These are phyloP conservation scores for Crocuta crocuta DNA, from an alignment of 2,113 vertebrate genomes.

Conservation along the genomic window DNA sequence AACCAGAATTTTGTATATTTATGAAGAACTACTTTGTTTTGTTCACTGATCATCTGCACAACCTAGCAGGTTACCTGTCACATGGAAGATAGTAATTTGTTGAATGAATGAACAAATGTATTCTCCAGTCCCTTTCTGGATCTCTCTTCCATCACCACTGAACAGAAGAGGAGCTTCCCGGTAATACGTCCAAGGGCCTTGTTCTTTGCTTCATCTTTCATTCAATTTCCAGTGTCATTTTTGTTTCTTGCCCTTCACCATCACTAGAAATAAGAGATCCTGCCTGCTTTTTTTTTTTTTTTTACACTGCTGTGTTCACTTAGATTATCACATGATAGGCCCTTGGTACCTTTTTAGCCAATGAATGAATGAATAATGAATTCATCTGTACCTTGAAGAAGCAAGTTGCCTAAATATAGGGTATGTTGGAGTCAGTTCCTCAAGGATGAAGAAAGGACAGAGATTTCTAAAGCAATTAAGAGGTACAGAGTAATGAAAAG, in stretches of 20 bases:
- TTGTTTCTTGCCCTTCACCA: conserved; percentile 4
- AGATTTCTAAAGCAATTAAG: conserved; percentile 25
- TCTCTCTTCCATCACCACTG: background rate
- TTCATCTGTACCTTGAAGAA: conserved; percentile 25
- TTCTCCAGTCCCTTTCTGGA: background rate
- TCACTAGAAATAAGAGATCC: conserved; percentile 20
- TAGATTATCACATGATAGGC: background rate
- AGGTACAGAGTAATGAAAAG: background rate
- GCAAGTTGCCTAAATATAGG: background rate
- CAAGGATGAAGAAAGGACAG: background rate
- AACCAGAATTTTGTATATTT: background rate
- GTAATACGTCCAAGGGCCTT: background rate
- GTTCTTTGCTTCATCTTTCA: conserved; percentile 11
- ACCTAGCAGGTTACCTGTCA: background rate
- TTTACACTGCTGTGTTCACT: background rate
- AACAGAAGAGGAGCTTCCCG: background rate
- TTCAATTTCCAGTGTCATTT: background rate
- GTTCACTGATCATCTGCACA: background rate
- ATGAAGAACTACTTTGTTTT: conserved; percentile 3
- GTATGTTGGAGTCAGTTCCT: background rate
- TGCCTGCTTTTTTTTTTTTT: background rate
- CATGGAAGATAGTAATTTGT: background rate
- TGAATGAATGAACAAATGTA: conserved; percentile 17
- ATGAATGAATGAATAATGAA: background rate
- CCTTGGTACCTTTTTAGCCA: conserved; percentile 28